phyloP scores from a whole-genome alignment of 2,888 invertebrate genomes.

The Tyria jacobaeae region DNA sequence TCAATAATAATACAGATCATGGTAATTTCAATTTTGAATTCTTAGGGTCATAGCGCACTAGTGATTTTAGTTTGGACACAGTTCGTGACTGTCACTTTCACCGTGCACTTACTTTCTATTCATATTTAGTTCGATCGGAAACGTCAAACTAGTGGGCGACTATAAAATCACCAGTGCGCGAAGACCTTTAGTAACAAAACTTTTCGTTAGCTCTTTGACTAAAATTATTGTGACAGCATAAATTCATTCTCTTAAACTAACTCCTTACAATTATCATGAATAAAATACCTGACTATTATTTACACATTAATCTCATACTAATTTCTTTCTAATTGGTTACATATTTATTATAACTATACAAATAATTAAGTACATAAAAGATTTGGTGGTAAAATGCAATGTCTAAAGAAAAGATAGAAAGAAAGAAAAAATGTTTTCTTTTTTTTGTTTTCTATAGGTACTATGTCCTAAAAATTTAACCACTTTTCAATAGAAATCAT shows the following conservation, averaged over 20 bases:
- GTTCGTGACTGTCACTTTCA: too few species aligned
- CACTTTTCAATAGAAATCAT: neutral
- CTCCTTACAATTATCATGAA: constrained; percentile 2
- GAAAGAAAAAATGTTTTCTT: too few species aligned
- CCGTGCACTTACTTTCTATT: too few species aligned
- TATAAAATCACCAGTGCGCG: too few species aligned
- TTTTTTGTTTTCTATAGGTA: too few species aligned
- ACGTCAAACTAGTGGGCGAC: too few species aligned
- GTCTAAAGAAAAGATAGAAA: too few species aligned
- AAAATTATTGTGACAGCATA: constrained; percentile 9
- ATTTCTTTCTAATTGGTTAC: constrained; percentile 45
- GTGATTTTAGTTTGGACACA: too few species aligned
- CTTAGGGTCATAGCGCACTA: too few species aligned
- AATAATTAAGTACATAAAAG: constrained; percentile 72
- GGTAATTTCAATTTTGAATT: neutral
- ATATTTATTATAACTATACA: constrained; percentile 34
- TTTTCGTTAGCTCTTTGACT: neutral
- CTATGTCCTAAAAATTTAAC: constrained; percentile 15
- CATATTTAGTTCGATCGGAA: too few species aligned
- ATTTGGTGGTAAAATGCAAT: constrained; percentile 73
- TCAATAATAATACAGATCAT: constrained; percentile 26
- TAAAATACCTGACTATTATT: constrained; percentile 45
- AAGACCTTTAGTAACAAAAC: neutral
- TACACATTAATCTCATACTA: constrained; percentile 54
- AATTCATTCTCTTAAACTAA: constrained; percentile 4